Evolutionary conservation across 2,113 vertebrate species (phyloP).

Genomic region (Thalassoma bifasciatum): DNA sequence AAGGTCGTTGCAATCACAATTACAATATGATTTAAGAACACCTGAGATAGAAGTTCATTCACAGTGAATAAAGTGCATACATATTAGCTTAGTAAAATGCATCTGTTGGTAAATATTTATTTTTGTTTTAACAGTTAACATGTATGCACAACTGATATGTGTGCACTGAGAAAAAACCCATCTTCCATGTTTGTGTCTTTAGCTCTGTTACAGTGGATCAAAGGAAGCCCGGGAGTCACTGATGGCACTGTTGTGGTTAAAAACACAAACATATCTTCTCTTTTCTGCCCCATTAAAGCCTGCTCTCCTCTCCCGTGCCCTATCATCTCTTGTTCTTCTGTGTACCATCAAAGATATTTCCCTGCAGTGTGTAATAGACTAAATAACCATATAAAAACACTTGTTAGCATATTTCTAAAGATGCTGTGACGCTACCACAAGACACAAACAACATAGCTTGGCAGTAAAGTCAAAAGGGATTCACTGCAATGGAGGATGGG

Average conservation of each 20-base stretch:
- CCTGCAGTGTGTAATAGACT: conserved; percentile 65
- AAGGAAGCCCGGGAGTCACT: conserved; percentile 21
- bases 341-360: conserved; percentile 63
- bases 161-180: neutral
- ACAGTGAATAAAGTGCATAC: neutral
- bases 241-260: conserved; percentile 45
- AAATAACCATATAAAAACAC: conserved; percentile 65
- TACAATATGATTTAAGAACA: conserved; percentile 28
- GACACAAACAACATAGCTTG: conserved; percentile 25
- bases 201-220: conserved; percentile 39
- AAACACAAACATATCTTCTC: conserved; percentile 62
- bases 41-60: conserved; percentile 10
- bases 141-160: neutral
- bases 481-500: conserved; percentile 1
- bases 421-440: conserved; percentile 35
- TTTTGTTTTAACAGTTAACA: neutral
- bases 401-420: conserved; percentile 60
- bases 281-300: conserved; percentile 71
- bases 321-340: conserved; percentile 63
- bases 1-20: conserved; percentile 42
- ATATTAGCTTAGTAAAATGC: neutral
- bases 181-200: conserved; percentile 16
- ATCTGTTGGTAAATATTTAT: neutral
- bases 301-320: conserved; percentile 63
- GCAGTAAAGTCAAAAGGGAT: conserved; percentile 32